Conservation (phyloP, 2,113 vertebrate genomes). For the Nesogale talazaci region DNA sequence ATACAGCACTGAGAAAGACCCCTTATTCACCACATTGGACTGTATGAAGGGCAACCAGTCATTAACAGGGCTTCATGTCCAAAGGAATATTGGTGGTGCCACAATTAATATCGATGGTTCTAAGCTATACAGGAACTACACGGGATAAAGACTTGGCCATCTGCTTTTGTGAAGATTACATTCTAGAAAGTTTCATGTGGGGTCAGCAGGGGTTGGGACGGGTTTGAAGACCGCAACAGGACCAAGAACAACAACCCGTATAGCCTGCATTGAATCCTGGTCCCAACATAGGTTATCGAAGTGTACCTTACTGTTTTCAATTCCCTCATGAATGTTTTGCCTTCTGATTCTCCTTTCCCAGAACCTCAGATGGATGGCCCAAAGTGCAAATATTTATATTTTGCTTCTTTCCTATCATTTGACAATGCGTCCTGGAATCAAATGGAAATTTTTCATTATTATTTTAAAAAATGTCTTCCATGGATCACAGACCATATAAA, state of each 20-base stretch:
- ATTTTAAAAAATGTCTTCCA: constrained; percentile 7
- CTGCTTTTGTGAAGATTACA: neutral
- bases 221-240: neutral
- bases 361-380: neutral
- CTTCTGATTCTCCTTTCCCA: neutral
- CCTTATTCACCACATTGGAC: neutral
- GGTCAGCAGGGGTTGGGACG: neutral
- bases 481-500: neutral
- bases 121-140: neutral
- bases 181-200: neutral
- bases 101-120: neutral
- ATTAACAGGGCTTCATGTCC: neutral
- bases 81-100: neutral
- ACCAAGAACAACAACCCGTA: too few relatives aligned
- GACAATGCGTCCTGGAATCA: neutral
- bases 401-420: constrained; percentile 26
- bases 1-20: neutral
- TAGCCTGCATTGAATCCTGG: neutral
- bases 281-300: neutral
- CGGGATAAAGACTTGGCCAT: neutral
- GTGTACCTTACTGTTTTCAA: neutral
- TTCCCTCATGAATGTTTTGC: neutral
- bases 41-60: neutral
- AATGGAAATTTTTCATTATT: constrained; percentile 48
- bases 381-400: constrained; percentile 20